phyloP scores from a whole-genome alignment of 2,113 vertebrate species.

The Rutilus rutilus region DNA sequence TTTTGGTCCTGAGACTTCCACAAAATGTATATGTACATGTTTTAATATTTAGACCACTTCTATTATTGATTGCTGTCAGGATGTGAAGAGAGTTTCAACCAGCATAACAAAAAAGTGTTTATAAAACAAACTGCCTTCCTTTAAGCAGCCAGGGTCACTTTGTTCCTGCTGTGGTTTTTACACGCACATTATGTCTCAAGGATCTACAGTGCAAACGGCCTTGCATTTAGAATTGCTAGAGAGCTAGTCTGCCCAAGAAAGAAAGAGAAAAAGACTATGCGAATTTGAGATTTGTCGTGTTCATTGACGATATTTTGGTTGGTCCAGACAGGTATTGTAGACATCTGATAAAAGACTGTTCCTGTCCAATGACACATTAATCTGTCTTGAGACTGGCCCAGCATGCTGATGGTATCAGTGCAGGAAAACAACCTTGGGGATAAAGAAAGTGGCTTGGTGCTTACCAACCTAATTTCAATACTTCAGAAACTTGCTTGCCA shows the following conservation, averaged over 20 bases:
- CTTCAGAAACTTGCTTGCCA: not conserved
- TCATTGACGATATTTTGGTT: constrained; percentile 59
- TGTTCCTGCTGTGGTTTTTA: not conserved
- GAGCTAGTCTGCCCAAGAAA: not conserved
- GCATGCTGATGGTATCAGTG: constrained; percentile 68
- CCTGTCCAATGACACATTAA: constrained; percentile 74
- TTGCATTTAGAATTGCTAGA: not conserved
- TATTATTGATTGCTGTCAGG: no score
- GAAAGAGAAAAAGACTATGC: not conserved
- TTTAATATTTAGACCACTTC: no score
- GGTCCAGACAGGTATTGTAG: constrained; percentile 57
- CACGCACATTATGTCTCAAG: not conserved
- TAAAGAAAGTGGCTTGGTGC: constrained; percentile 39
- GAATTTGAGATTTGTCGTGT: constrained; percentile 4
- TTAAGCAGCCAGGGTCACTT: constrained; percentile 2
- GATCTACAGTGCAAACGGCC: not conserved
- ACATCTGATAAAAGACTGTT: constrained; percentile 64
- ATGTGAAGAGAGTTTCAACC: no score
- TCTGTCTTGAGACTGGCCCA: constrained; percentile 68
- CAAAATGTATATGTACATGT: no score
- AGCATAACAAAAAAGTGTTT: no score
- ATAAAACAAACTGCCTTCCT: no score
- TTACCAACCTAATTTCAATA: not conserved
- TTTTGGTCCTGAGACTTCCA: no score
- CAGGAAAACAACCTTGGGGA: constrained; percentile 69